A percentile compares a stretch with the other conserved stretches of the same genome.
These are phyloP conservation scores for Agrochola circellaris DNA, from an alignment of 2,888 invertebrate genomes.

Conservation along the genomic window DNA sequence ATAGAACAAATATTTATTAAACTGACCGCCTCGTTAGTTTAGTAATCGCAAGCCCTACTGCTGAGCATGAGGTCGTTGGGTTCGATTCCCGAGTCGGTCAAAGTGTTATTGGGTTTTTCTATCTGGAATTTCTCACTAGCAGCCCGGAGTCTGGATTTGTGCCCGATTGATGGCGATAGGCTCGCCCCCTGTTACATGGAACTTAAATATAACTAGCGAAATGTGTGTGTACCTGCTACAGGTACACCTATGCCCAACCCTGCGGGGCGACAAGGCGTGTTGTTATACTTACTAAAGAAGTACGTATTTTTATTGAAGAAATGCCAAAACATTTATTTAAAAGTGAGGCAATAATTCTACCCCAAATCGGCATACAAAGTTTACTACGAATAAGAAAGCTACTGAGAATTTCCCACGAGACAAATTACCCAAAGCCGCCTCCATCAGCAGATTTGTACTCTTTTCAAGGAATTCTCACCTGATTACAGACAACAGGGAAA, in stretches of 20 bases:
- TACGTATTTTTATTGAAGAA: slow-evolving; percentile 7
- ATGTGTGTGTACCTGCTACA: no score
- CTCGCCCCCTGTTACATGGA: no score
- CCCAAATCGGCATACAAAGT: slow-evolving; percentile 65
- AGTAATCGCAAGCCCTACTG: no score
- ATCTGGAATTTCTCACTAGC: no score
- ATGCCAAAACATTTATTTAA: slow-evolving; percentile 43
- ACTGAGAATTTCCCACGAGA: slow-evolving; percentile 79
- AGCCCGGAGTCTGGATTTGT: no score
- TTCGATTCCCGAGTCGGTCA: no score
- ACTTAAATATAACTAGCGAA: no score
- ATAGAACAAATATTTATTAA: neutral
- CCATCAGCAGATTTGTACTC: slow-evolving; percentile 68
- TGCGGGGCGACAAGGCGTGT: no score
- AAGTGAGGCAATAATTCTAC: slow-evolving; percentile 32
- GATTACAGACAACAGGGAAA: slow-evolving; percentile 64
- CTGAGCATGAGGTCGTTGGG: no score
- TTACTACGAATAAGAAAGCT: slow-evolving; percentile 74
- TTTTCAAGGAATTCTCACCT: slow-evolving; percentile 67
- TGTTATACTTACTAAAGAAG: neutral
- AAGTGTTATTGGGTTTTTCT: no score
- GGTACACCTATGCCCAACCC: no score
- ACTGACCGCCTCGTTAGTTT: neutral
- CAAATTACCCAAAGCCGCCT: slow-evolving; percentile 76
- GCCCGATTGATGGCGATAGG: no score